These are phyloP conservation scores for Dromiciops gliroides DNA, from an alignment of 2,113 vertebrate species.

Conservation along the genomic window DNA sequence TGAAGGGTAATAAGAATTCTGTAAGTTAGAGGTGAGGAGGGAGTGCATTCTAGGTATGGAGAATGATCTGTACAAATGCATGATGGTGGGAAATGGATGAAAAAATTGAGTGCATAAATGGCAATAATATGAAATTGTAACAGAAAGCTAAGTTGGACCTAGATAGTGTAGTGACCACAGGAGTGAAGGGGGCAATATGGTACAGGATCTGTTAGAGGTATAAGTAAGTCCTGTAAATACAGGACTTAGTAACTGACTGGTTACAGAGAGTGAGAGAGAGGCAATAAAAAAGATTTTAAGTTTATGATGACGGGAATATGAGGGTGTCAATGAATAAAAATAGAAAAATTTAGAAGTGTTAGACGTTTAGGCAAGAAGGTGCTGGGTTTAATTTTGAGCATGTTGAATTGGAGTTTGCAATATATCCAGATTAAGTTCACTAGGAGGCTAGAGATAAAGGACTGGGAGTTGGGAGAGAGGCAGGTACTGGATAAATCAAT, in stretches of 20 bases:
- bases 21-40: not conserved
- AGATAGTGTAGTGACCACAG: not conserved
- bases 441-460: not conserved
- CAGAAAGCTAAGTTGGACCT: not conserved
- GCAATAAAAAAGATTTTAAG: not conserved
- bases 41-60: not conserved
- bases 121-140: not conserved
- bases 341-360: not conserved
- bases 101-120: not conserved
- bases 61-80: not conserved
- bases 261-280: not conserved
- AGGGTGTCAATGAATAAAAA: not conserved
- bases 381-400: not conserved
- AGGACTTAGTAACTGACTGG: no score
- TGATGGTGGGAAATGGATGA: not conserved
- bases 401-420: not conserved
- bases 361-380: not conserved
- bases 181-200: not conserved
- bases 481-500: not conserved
- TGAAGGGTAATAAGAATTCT: not conserved
- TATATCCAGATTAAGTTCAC: not conserved
- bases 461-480: not conserved
- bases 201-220: not conserved
- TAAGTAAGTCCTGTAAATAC: no score
- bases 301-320: not conserved